A percentile compares a stretch with the other conserved stretches of the same genome.
phyloP scores from a whole-genome alignment of 1,140 invertebrate species.

The Bactericera cockerelli region DNA sequence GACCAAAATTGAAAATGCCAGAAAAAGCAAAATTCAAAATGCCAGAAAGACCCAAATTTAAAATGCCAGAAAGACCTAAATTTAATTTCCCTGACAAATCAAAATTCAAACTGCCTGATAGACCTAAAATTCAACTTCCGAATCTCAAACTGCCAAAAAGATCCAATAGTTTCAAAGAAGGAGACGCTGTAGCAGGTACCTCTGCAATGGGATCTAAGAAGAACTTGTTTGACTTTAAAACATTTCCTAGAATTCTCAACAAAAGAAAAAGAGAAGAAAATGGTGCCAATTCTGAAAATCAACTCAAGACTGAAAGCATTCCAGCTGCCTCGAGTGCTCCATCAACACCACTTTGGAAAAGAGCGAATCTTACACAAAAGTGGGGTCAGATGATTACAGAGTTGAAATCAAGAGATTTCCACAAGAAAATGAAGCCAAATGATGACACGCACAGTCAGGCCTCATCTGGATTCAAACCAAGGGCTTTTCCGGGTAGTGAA shows the following conservation, averaged over 20 bases:
- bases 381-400: not conserved
- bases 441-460: slow-evolving; percentile 15
- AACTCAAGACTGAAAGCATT: slow-evolving; percentile 6
- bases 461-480: slow-evolving; percentile 10
- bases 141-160: slow-evolving; percentile 24
- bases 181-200: not conserved
- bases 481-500: slow-evolving; percentile 26
- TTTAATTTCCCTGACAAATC: slow-evolving; percentile 39
- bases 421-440: slow-evolving; percentile 15
- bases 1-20: slow-evolving; percentile 26
- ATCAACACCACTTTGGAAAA: not conserved
- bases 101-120: slow-evolving; percentile 24
- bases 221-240: slow-evolving; percentile 47
- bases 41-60: slow-evolving; percentile 43
- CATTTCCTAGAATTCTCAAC: slow-evolving; percentile 55
- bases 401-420: not conserved
- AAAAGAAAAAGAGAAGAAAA: slow-evolving; percentile 32
- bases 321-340: not conserved
- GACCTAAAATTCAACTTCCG: slow-evolving; percentile 23
- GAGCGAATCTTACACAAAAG: slow-evolving; percentile 2
- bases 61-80: slow-evolving; percentile 38
- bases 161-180: slow-evolving; percentile 24
- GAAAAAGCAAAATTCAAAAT: slow-evolving; percentile 36
- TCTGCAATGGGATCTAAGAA: slow-evolving; percentile 23
- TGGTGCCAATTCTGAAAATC: not conserved